phyloP scores from a whole-genome alignment of 2,113 vertebrate genomes.

The Rhipidura dahli region DNA sequence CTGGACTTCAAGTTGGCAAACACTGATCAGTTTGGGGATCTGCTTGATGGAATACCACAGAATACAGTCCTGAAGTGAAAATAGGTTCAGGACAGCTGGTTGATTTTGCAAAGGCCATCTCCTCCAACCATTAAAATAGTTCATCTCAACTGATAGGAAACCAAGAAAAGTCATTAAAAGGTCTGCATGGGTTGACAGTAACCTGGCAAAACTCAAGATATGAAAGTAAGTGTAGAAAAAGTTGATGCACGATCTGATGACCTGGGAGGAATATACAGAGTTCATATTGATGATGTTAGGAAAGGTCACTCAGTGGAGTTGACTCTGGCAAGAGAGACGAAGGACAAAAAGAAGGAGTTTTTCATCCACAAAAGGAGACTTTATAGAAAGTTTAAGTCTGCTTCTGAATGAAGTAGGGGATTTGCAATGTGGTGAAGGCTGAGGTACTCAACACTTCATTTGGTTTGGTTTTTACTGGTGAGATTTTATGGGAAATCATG shows the following conservation, averaged over 20 bases:
- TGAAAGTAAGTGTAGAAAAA: not conserved
- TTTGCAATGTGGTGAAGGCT: not conserved
- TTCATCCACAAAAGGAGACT: not conserved
- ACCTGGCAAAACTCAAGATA: not conserved
- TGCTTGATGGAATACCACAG: not conserved
- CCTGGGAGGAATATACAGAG: not conserved
- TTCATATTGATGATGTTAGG: not conserved
- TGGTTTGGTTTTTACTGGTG: not conserved
- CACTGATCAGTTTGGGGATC: not conserved
- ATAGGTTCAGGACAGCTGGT: too few species aligned
- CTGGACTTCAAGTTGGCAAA: not conserved
- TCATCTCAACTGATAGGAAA: not conserved
- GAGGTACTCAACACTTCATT: rapidly evolving
- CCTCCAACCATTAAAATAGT: not conserved
- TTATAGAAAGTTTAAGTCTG: not conserved
- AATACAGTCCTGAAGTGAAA: not conserved
- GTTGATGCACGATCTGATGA: rapidly evolving
- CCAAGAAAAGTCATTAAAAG: not conserved
- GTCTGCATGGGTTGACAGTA: not conserved
- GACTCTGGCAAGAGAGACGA: not conserved
- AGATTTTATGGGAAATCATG: not conserved
- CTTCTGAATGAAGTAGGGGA: not conserved
- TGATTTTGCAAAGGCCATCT: not conserved
- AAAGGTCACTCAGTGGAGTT: not conserved
- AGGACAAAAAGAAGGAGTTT: not conserved